These are phyloP conservation scores for Spisula subtruncata DNA, from an alignment of 2,888 invertebrate genomes.

Conservation along the genomic window DNA sequence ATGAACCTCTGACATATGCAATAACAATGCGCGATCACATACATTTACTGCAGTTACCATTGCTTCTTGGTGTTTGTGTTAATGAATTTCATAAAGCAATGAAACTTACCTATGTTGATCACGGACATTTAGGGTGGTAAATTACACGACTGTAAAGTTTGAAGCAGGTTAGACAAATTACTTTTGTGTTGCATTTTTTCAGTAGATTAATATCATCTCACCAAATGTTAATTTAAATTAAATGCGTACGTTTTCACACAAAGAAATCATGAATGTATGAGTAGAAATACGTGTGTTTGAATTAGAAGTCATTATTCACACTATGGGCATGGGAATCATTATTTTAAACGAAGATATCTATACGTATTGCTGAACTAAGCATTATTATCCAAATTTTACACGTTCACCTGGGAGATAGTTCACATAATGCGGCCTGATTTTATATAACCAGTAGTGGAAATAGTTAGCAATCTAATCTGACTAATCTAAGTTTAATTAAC, in stretches of 20 bases:
- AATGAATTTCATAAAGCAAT: too few species aligned
- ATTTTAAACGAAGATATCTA: background rate
- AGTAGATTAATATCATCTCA: background rate
- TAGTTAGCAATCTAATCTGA: background rate
- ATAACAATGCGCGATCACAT: too few species aligned
- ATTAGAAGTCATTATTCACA: background rate
- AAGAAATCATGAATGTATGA: background rate
- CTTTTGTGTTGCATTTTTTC: background rate
- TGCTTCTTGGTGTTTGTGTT: too few species aligned
- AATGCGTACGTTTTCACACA: conserved; percentile 10
- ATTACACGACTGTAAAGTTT: background rate
- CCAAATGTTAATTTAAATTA: conserved; percentile 20
- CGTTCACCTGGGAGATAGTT: background rate
- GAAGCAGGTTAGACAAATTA: background rate
- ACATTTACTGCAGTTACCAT: too few species aligned
- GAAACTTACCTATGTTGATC: too few species aligned
- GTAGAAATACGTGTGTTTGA: background rate
- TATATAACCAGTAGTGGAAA: background rate
- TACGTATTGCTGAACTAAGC: background rate
- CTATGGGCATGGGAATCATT: background rate
- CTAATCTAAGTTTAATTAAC: conserved; percentile 33
- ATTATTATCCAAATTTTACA: background rate
- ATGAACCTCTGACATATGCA: too few species aligned
- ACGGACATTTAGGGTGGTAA: too few species aligned
- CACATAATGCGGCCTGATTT: background rate